A percentile compares a stretch with the other conserved stretches of the same genome.
These are phyloP conservation scores for Myocastor coypus DNA, from an alignment of 2,113 vertebrate genomes.

Conservation along the genomic window DNA sequence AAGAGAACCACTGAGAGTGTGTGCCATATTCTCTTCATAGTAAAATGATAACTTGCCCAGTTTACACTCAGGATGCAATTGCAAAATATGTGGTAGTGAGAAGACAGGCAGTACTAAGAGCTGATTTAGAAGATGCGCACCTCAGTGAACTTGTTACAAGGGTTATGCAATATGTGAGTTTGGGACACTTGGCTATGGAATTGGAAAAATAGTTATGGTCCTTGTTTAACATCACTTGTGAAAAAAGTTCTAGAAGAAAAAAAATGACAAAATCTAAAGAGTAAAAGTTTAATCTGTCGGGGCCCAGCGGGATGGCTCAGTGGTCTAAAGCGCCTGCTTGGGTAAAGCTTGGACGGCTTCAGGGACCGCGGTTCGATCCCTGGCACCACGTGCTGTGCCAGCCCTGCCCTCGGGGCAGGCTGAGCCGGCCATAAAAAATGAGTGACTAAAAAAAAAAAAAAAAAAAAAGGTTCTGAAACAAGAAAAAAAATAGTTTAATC, in stretches of 20 bases:
- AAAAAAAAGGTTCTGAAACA: too few relatives aligned
- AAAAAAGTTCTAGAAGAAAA: neutral
- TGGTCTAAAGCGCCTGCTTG: too few relatives aligned
- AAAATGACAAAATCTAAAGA: neutral
- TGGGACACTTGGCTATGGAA: neutral
- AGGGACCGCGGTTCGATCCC: too few relatives aligned
- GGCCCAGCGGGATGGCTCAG: too few relatives aligned
- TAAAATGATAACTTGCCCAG: neutral
- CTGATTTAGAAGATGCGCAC: neutral
- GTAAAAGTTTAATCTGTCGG: neutral
- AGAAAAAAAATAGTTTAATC: too few relatives aligned
- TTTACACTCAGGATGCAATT: neutral
- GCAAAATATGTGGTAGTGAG: too few relatives aligned
- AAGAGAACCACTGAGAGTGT: neutral
- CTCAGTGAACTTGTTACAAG: neutral
- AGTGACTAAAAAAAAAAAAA: too few relatives aligned
- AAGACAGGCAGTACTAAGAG: neutral
- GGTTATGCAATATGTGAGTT: neutral
- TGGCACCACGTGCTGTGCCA: too few relatives aligned
- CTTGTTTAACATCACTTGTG: neutral
- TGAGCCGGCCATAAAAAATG: too few relatives aligned
- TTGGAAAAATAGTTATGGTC: neutral
- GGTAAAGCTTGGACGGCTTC: too few relatives aligned
- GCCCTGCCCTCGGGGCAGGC: too few relatives aligned
- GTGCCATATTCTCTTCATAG: neutral